These are phyloP conservation scores for Siphonodentalium dalli DNA, from an alignment of 2,888 invertebrate species.

Conservation along the genomic window DNA sequence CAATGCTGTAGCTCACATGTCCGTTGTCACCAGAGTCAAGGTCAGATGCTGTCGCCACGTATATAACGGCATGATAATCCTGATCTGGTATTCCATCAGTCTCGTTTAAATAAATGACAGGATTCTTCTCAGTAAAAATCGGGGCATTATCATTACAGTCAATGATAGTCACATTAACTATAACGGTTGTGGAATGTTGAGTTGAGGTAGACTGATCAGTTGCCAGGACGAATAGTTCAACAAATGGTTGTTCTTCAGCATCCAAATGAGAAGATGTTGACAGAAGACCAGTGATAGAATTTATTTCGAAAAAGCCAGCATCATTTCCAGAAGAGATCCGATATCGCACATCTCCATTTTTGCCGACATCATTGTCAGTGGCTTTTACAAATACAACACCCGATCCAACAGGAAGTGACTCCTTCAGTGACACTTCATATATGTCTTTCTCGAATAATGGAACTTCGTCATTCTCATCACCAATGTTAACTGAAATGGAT, in stretches of 20 bases:
- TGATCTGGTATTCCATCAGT: slow-evolving; percentile 87
- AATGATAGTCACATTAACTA: slow-evolving; percentile 82
- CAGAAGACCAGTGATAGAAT: slow-evolving; percentile 87
- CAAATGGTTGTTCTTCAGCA: slow-evolving; percentile 80
- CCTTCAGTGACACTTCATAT: slow-evolving; percentile 86
- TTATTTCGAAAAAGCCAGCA: slow-evolving; percentile 85
- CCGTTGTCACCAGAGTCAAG: slow-evolving; percentile 93
- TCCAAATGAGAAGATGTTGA: slow-evolving; percentile 84
- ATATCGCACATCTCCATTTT: slow-evolving; percentile 83
- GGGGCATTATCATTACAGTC: slow-evolving; percentile 97
- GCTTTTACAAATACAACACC: slow-evolving; percentile 83
- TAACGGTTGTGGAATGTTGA: slow-evolving; percentile 79
- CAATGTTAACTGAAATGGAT: slow-evolving; percentile 80
- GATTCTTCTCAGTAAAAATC: slow-evolving; percentile 70
- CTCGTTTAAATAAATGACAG: slow-evolving; percentile 78
- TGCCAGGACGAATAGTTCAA: slow-evolving; percentile 47
- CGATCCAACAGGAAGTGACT: slow-evolving; percentile 87
- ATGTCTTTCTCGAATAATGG: slow-evolving; percentile 76
- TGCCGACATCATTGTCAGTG: slow-evolving; percentile 82
- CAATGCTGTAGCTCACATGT: slow-evolving; percentile 92
- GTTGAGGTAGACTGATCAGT: slow-evolving; percentile 74
- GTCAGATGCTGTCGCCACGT: slow-evolving; percentile 85
- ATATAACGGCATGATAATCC: slow-evolving; percentile 83
- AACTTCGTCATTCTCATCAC: slow-evolving; percentile 84
- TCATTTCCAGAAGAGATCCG: slow-evolving; percentile 83